These are phyloP conservation scores for Mizuhopecten yessoensis DNA, from an alignment of 1,140 invertebrate genomes.

Conservation along the genomic window DNA sequence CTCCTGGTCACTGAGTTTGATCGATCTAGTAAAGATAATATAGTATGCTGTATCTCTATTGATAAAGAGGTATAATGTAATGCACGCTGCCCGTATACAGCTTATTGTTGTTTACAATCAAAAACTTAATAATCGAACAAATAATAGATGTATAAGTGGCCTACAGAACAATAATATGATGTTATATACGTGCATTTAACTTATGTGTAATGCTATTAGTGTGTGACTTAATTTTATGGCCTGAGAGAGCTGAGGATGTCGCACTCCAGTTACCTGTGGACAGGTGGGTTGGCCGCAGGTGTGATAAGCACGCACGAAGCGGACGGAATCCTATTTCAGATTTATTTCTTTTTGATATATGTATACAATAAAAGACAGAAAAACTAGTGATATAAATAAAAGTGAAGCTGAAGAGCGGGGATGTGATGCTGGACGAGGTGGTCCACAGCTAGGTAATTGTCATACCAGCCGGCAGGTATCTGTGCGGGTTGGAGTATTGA, in stretches of 20 bases:
- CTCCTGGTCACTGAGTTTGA: no score
- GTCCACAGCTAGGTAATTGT: conserved; percentile 30
- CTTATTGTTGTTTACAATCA: no score
- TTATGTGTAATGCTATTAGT: conserved; percentile 31
- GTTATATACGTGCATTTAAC: conserved; percentile 11
- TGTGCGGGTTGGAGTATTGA: conserved; percentile 52
- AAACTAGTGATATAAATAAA: background rate
- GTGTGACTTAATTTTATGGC: background rate
- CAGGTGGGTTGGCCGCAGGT: conserved; percentile 29
- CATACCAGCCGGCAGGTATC: conserved; percentile 47
- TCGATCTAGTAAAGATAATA: no score
- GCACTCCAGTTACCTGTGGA: background rate
- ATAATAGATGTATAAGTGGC: background rate
- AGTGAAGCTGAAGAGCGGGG: background rate
- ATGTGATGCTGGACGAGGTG: background rate
- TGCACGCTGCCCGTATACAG: background rate
- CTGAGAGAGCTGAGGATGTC: background rate
- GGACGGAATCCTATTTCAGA: conserved; percentile 20
- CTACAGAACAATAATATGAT: background rate
- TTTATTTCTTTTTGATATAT: conserved; percentile 40
- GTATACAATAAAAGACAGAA: conserved; percentile 21
- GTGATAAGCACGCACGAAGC: background rate
- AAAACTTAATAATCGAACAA: no score
- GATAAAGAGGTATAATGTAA: no score
- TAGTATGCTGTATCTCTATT: no score